Conservation (phyloP, 2,888 invertebrate species). For the Ceraclea dissimilis region DNA sequence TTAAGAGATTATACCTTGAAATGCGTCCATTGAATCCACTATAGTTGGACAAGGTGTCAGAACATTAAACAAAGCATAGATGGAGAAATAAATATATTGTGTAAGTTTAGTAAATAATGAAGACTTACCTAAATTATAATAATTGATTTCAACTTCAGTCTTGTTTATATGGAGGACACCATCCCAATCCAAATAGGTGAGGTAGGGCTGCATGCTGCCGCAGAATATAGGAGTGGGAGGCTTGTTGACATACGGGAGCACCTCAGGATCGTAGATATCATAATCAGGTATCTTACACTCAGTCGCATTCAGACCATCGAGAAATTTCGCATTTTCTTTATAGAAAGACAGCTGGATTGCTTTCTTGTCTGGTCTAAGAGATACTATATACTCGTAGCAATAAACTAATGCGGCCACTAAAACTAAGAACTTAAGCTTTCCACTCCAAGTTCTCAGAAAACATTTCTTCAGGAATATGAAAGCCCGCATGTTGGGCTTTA, state of each 20-base stretch:
- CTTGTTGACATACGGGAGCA: conserved; percentile 19
- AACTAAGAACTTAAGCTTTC: too few species aligned
- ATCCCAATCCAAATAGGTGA: conserved; percentile 25
- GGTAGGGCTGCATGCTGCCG: conserved; percentile 21
- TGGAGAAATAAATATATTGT: too few species aligned
- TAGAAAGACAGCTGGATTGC: conserved; percentile 14
- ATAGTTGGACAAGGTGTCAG: too few species aligned
- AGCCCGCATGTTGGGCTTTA: too few species aligned
- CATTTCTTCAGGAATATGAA: too few species aligned
- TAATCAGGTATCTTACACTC: conserved; percentile 22
- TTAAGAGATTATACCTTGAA: too few species aligned
- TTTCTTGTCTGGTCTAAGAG: not conserved
- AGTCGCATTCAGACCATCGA: conserved; percentile 21
- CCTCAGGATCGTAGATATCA: conserved; percentile 20
- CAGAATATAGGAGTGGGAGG: conserved; percentile 18
- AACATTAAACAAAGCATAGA: too few species aligned
- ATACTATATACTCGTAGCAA: too few species aligned
- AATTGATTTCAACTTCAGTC: conserved; percentile 14
- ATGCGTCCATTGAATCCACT: too few species aligned
- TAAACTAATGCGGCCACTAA: too few species aligned
- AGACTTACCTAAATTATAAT: conserved; percentile 3
- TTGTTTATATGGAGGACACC: conserved; percentile 21
- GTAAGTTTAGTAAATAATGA: too few species aligned
- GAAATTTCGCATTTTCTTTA: conserved; percentile 17
- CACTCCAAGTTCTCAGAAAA: too few species aligned